These are phyloP conservation scores for Byasa hedistus DNA, from an alignment of 2,888 invertebrate species.

Conservation along the genomic window DNA sequence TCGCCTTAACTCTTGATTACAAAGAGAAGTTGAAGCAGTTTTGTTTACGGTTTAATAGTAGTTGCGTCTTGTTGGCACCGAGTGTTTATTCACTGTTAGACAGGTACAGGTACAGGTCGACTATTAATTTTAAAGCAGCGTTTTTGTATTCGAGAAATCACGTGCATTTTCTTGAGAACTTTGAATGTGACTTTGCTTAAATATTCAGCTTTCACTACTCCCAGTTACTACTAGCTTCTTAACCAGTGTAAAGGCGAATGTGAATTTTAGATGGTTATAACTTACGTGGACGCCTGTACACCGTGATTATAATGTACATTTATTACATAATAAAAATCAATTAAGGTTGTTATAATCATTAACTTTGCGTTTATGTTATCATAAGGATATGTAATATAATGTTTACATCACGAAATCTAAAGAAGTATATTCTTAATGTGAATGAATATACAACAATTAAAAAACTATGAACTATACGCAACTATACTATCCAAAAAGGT, in stretches of 20 bases:
- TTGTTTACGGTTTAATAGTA: conserved; percentile 65
- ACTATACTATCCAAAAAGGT: not conserved
- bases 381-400: no score
- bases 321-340: not conserved
- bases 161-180: conserved; percentile 30
- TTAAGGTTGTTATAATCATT: no score
- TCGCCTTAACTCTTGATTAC: conserved; percentile 69
- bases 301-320: conserved; percentile 7
- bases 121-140: conserved; percentile 40
- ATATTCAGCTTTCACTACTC: conserved; percentile 27
- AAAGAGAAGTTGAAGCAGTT: conserved; percentile 65
- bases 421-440: no score
- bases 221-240: conserved; percentile 15
- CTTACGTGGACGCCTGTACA: conserved; percentile 12
- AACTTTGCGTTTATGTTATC: not conserved
- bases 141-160: conserved; percentile 33
- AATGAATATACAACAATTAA: not conserved
- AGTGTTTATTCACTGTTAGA: conserved; percentile 47
- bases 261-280: conserved; percentile 23
- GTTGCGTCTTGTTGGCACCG: conserved; percentile 51
- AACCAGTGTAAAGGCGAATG: conserved; percentile 23
- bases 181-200: conserved; percentile 29
- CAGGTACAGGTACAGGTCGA: conserved; percentile 44
- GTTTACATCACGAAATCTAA: no score
- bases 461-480: not conserved